Base-by-base conservation (phyloP, 1,140 invertebrate genomes). In the Drosophila triauraria region DNA sequence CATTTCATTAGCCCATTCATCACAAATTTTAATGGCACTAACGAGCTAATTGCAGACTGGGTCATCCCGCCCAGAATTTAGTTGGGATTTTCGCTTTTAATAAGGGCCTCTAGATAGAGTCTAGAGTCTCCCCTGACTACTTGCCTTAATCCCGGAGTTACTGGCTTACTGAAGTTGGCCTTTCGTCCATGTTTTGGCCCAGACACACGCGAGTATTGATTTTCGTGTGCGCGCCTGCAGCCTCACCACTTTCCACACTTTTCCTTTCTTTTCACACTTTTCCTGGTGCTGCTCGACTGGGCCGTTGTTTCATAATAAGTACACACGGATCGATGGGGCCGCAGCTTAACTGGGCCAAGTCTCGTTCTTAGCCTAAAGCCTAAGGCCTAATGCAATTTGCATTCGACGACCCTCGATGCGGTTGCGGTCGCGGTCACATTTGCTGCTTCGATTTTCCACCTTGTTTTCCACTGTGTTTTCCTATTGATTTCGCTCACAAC, bases 361-460 rank as follows among this genome's bases (percentile, higher is more conserved):
- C 15, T n/a, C 35, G 12, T 27, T 60, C 6, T 27, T 23, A 25
- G 42, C 27, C 63, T 30, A 10, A 10, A 35, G 32, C 32, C 32
- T 48, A 27, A 25, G 63, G 64, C 25, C 43, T 78, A 87, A 79
- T 87, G 71, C 83, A 80, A 83, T 83, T 88, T 88, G 74, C 64
- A 72, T 56, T 62, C 32, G 67, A 70, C 25, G 67, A 70, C 61
- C 67, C 62, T 68, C 67, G 63, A 7, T 15, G 63, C 62, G 47
- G 63, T 40, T 35, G 63, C 62, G 47, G 67, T 67, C 23, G 35
- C 51, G 61, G 35, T 57, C 43, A 40, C 46, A n/a, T 40, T 46
- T 72, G 17, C 51, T 38, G 32, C 32, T 40, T 65, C 53, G 46
- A 57, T 56, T 35, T 35, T 35, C 32, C 32, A 10, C 32, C 32